Conservation (phyloP, 2,888 invertebrate species). For the Clistopyga incitator region DNA sequence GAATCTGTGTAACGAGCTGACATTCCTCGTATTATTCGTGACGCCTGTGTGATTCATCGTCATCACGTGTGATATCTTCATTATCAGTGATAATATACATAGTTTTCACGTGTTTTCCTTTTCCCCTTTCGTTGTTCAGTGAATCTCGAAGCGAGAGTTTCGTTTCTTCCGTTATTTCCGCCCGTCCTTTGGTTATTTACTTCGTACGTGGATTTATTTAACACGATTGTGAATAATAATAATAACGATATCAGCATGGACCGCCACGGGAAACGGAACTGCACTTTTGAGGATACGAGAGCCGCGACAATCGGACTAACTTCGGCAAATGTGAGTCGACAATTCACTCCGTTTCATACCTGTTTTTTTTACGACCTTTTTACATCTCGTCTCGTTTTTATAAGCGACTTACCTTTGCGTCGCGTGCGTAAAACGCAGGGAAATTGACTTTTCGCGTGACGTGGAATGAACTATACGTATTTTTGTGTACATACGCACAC, state of each 20-base stretch:
- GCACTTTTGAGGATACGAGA: slow-evolving; percentile 63
- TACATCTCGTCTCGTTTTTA: background rate
- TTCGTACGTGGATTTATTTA: background rate
- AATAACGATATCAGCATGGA: slow-evolving; percentile 45
- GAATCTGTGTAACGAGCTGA: slow-evolving; percentile 22
- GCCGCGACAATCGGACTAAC: slow-evolving; percentile 30
- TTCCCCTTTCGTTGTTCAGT: too few species aligned
- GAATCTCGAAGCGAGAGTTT: slow-evolving; percentile 29
- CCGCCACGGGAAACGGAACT: slow-evolving; percentile 32
- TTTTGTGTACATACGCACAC: too few species aligned
- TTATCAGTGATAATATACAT: slow-evolving; percentile 55
- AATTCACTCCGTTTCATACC: background rate
- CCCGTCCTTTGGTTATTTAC: background rate
- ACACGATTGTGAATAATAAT: background rate
- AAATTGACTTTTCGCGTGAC: too few species aligned
- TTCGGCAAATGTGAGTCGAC: slow-evolving; percentile 51
- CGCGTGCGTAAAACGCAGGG: background rate
- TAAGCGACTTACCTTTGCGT: background rate
- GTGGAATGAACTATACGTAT: too few species aligned
- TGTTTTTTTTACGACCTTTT: background rate
- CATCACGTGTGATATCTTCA: slow-evolving; percentile 8
- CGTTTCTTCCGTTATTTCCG: background rate
- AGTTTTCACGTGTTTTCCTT: background rate
- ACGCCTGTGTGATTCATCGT: slow-evolving; percentile 54
- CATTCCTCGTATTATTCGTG: background rate